Conservation (phyloP, 2,888 invertebrate species). For the Gordius sp. region DNA sequence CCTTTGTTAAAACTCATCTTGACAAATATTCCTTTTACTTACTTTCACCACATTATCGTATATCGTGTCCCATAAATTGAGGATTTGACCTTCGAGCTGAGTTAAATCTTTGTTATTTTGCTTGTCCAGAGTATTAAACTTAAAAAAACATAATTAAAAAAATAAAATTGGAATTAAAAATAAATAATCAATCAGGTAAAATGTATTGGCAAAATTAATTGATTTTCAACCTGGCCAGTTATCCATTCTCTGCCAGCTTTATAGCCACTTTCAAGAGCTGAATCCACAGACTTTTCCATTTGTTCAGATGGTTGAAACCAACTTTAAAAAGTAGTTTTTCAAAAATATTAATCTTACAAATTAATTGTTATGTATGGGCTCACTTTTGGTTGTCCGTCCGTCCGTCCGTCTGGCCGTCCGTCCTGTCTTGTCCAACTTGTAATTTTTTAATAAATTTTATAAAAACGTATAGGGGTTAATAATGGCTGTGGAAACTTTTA, state of each 20-base stretch:
- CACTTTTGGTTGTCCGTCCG: too few relatives aligned
- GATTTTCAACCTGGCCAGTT: not conserved
- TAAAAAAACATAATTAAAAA: not conserved
- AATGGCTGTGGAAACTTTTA: too few relatives aligned
- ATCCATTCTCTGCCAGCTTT: slow-evolving; percentile 11
- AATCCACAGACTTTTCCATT: slow-evolving; percentile 7
- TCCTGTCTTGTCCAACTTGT: too few relatives aligned
- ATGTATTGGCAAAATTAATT: too few relatives aligned
- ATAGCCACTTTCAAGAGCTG: not conserved
- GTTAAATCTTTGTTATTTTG: slow-evolving; percentile 3
- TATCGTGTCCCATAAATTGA: not conserved
- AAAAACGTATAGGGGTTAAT: too few relatives aligned
- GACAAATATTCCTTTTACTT: too few relatives aligned
- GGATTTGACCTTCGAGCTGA: not conserved
- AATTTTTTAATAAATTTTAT: too few relatives aligned
- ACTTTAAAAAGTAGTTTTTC: too few relatives aligned
- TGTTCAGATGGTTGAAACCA: slow-evolving; percentile 10
- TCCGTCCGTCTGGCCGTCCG: too few relatives aligned
- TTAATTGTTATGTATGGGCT: too few relatives aligned
- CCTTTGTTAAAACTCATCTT: too few relatives aligned
- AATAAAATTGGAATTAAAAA: not conserved
- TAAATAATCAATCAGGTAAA: not conserved
- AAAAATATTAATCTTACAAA: too few relatives aligned
- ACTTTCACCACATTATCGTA: slow-evolving; percentile 7
- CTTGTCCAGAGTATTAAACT: not conserved